phyloP scores from a whole-genome alignment of 2,888 invertebrate genomes.

The Caenorhabditis macrosperma region DNA sequence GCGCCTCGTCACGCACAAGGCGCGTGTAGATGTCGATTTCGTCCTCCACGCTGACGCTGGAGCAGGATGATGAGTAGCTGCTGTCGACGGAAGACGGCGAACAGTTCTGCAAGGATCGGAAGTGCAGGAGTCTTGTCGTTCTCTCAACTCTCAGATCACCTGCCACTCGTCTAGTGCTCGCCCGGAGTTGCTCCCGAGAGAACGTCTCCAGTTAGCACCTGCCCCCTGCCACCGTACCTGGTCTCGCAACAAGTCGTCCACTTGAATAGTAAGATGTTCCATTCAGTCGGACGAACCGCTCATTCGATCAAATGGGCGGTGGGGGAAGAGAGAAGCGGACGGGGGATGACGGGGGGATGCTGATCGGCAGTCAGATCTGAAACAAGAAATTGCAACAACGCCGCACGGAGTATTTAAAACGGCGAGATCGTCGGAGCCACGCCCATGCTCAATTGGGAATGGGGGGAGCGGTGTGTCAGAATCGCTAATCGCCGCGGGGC shows the following conservation, averaged over 20 bases:
- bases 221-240: constrained; percentile 29
- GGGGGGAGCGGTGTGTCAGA: constrained; percentile 8
- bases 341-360: neutral
- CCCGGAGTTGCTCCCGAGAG: constrained; percentile 1
- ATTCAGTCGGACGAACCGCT: constrained; percentile 49
- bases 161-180: constrained; percentile 5
- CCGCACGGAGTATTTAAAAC: neutral
- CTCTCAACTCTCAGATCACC: constrained; percentile 7
- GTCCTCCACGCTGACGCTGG: constrained; percentile 46
- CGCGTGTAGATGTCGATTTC: constrained; percentile 42
- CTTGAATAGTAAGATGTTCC: constrained; percentile 50
- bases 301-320: constrained; percentile 40
- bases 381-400: constrained; percentile 5
- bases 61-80: constrained; percentile 35
- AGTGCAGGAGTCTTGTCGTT: neutral
- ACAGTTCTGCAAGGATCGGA: neutral
- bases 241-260: constrained; percentile 39
- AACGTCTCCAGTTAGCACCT: constrained; percentile 17
- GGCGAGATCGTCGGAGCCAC: neutral
- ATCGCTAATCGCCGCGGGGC: constrained; percentile 13
- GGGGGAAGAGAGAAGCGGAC: neutral
- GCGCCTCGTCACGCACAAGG: constrained; percentile 44
- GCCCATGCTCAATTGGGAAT: neutral
- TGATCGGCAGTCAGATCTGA: constrained; percentile 25
- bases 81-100: constrained; percentile 18